Evolutionary conservation across 2,888 invertebrate genomes (phyloP).

Genomic region (Aphidoletes aphidimyza): DNA sequence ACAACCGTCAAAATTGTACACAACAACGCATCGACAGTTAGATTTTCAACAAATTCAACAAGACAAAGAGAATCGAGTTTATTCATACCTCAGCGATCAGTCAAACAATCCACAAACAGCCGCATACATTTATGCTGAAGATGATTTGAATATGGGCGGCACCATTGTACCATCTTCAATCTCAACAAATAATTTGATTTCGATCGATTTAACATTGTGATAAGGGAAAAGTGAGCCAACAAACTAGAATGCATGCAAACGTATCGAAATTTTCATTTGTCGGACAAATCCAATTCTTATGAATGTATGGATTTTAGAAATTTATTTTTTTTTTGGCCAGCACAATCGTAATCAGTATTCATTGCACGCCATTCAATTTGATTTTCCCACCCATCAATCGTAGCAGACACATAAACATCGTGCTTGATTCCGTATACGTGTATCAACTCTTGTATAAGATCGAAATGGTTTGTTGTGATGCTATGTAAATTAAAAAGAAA

Average conservation of each 20-base stretch:
- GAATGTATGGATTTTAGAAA: too few species aligned
- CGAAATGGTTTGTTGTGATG: too few species aligned
- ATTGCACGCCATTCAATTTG: too few species aligned
- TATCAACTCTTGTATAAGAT: too few species aligned
- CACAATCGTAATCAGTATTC: too few species aligned
- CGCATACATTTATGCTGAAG: slow-evolving; percentile 33
- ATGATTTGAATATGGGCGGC: neutral
- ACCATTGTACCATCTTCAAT: neutral
- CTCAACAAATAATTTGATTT: slow-evolving; percentile 12
- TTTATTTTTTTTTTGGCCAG: too few species aligned
- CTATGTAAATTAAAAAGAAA: too few species aligned
- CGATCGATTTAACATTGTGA: slow-evolving; percentile 30
- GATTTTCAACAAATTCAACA: neutral
- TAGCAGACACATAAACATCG: too few species aligned
- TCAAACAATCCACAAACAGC: neutral
- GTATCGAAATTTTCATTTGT: neutral
- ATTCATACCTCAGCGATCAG: neutral
- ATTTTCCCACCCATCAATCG: too few species aligned
- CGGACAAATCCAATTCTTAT: too few species aligned
- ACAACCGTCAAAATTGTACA: neutral
- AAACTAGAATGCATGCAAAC: neutral
- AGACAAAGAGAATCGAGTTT: slow-evolving; percentile 36
- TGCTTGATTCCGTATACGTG: too few species aligned
- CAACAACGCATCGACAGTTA: neutral
- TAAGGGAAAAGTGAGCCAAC: neutral